A percentile compares a stretch with the other conserved stretches of the same genome.
These are phyloP conservation scores for Hoplodrina blanda DNA, from an alignment of 2,888 invertebrate genomes.

Conservation along the genomic window DNA sequence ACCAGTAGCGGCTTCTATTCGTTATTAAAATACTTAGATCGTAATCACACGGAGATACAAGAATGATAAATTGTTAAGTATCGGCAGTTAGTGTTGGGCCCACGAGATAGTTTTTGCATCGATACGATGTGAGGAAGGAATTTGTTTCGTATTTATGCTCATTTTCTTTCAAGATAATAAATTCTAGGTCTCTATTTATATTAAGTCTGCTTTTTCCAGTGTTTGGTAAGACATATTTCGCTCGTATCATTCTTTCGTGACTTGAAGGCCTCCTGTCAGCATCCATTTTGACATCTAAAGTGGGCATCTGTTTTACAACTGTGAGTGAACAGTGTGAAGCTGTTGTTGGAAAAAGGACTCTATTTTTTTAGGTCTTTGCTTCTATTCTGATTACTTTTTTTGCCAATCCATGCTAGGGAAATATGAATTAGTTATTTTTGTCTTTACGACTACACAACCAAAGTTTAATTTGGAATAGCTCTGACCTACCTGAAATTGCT, in stretches of 20 bases:
- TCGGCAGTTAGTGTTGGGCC: conserved; percentile 53
- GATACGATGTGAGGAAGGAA: conserved; percentile 24
- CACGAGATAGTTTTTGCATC: conserved; percentile 55
- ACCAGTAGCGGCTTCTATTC: conserved; percentile 79
- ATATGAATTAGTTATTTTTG: too few species aligned
- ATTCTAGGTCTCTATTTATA: background rate
- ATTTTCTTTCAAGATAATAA: conserved; percentile 11
- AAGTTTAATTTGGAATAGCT: background rate
- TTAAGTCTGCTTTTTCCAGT: background rate
- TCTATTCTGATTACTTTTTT: background rate
- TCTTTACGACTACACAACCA: background rate
- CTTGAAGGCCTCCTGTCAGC: background rate
- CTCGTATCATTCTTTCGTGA: background rate
- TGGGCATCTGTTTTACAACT: background rate
- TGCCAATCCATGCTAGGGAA: background rate
- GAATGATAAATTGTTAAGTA: conserved; percentile 66
- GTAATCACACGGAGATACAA: conserved; percentile 68
- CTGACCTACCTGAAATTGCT: background rate
- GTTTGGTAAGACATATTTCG: background rate
- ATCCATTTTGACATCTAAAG: background rate
- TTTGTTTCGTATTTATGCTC: conserved; percentile 28
- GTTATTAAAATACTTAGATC: conserved; percentile 74
- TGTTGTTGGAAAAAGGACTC: rapidly evolving
- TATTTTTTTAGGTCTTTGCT: background rate
- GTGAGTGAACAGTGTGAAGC: background rate